Evolutionary conservation across 2,113 vertebrate genomes (phyloP), one percentile per base, ranked within the genome.

Genomic region (Bambusicola thoracicus): DNA sequence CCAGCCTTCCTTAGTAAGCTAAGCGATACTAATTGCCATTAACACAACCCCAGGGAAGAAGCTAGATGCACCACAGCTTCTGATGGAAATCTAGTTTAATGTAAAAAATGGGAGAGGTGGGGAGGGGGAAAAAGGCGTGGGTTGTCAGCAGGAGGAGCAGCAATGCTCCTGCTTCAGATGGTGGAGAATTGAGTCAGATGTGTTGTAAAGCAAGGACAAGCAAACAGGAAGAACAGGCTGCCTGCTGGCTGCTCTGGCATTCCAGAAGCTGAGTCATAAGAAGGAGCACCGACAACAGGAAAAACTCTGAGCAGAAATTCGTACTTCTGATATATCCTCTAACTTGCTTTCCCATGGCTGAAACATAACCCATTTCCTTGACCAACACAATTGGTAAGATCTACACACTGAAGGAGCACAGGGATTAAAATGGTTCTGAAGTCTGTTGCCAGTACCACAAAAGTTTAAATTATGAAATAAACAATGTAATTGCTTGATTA

Each of bases 211-310:
- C 76, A 93, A 91, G 55, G 41, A 81, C 62, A 85, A 87, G 53
- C 24, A 20, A 92, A 94, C 89, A 86, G 91, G 82, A 92, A 94
- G 90, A 87, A 91, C 91, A 86, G 82, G 92, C 87, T 94, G 91
- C 75, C 61, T 84, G 67, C 55, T 77, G 85, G 48, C 69, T 82
- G 63, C 69, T 91, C 85, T 87, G 72, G 70, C 92, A 94, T 94
- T 96, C 95, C 87, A 84, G 32, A 81, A 75, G 58, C 59, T 94
- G 95, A 94, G 85, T 92, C 94, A 94, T 83, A 80, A 85, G 61
- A 30, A 51, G 38, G 36, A 43, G 80, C 68, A 94, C 38, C 79
- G 82, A 56, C 41, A 78, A 73, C 87, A 96, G 87, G 76, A 95
- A 94, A 78, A 94, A 67, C 13, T 6, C 61, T n/a, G 63, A 85